These are phyloP conservation scores for Coracias cyanogaster DNA, from an alignment of 2,797 vertebrate genomes.

Conservation along the genomic window DNA sequence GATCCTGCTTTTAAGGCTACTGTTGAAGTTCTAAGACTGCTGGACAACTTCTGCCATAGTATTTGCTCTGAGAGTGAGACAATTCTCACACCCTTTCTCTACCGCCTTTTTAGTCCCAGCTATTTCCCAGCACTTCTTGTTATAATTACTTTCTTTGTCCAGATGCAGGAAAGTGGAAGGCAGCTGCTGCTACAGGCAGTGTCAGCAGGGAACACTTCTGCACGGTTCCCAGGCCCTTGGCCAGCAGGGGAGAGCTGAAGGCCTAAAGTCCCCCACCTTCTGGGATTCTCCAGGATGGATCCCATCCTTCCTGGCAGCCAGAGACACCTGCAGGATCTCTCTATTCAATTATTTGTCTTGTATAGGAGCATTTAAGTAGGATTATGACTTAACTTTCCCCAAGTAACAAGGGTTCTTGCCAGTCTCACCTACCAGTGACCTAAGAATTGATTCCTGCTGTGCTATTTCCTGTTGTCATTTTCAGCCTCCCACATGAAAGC, in stretches of 20 bases:
- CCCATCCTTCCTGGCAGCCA: neutral
- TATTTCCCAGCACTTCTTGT: constrained; percentile 21
- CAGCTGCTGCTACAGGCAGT: constrained; percentile 38
- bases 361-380: neutral
- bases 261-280: neutral
- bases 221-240: constrained; percentile 62
- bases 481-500: neutral
- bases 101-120: neutral
- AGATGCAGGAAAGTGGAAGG: constrained; percentile 20
- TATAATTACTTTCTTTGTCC: constrained; percentile 1
- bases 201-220: constrained; percentile 54
- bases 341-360: neutral
- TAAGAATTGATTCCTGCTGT: neutral
- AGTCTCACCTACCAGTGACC: neutral
- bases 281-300: neutral
- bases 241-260: neutral
- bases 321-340: neutral
- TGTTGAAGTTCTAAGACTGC: neutral
- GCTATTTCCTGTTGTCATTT: neutral
- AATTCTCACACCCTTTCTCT: neutral
- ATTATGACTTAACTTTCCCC: neutral
- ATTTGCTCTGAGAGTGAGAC: neutral
- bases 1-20: neutral
- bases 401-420: neutral
- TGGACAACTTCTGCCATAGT: neutral